Evolutionary conservation across 2,113 vertebrate genomes (phyloP).

Genomic region (Choloepus hoffmanni): DNA sequence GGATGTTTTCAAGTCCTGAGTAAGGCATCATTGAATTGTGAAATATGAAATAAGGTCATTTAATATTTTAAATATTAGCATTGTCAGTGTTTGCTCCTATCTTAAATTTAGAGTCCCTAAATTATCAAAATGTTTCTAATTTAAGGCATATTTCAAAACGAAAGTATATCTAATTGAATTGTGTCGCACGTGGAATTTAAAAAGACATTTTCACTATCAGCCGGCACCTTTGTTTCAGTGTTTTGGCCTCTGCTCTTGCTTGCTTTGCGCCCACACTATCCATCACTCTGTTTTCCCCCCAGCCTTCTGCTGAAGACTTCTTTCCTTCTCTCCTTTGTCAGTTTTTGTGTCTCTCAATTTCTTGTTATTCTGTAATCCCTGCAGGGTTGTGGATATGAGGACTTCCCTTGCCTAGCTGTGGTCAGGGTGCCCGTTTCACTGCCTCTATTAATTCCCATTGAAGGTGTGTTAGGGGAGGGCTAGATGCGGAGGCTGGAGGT

Average conservation of each 20-base stretch:
- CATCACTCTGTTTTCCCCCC: constrained; percentile 37
- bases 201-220: not conserved
- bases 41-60: not conserved
- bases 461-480: not conserved
- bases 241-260: not conserved
- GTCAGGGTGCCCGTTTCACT: not conserved
- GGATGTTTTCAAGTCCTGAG: not conserved
- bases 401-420: not conserved
- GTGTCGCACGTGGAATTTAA: not conserved
- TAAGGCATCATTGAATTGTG: not conserved
- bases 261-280: not conserved
- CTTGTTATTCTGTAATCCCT: not conserved
- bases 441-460: constrained; percentile 6
- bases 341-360: constrained; percentile 40
- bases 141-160: not conserved
- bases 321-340: constrained; percentile 57
- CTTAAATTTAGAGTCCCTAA: not conserved
- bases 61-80: constrained; percentile 32
- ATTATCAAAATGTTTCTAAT: not conserved
- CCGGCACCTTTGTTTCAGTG: not conserved
- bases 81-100: not conserved
- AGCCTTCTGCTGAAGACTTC: constrained; percentile 21
- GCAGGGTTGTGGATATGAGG: not conserved
- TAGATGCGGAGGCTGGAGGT: not conserved
- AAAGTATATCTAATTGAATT: constrained; percentile 1